Base-by-base conservation (phyloP, 1,140 invertebrate species). In the Cotesia typhae region DNA sequence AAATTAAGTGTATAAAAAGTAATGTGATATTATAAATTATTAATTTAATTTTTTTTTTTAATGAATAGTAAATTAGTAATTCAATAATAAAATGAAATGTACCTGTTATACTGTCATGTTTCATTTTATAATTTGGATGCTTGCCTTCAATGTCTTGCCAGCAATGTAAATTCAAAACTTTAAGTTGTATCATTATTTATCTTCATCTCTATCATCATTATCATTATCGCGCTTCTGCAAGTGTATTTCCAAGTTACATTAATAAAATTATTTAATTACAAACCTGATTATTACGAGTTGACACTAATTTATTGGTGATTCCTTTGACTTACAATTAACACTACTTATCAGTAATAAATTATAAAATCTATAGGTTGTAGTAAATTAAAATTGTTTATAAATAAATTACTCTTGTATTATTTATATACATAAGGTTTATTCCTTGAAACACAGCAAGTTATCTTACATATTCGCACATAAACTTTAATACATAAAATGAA, bases 401-500 rank as follows among this genome's bases (percentile, higher is more conserved):
- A 64, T 10, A 28, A 66, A 51, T 64, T 9, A 66, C 47, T 38
- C 20, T 20, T 4, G 7, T 38, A 9, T 53, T n/a, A 51, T 41
- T 17, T 66, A 66, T 66, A 66, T 66, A 66, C 64, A 66, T 66
- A 41, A 66, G 17, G 38, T 66, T 66, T 66, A 66, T 66, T 66
- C 9, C 35, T 66, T 66, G 51, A 12, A 64, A 17, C 35, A 38
- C 61, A 35, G 38, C 47, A 51, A n/a, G 5, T 57, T 57, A 57
- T 60, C 17, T 28, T 60, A 60, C 59, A 60, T 60, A 20, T 57
- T 1, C 55, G 12, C 55, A 14, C 17, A 57, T 57, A 2, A 57
- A 57, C 47, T 9, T 51, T 9, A 9, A 9, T 6, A 12, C 17
- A 14, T 57, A n/a, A 12, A n/a, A 28, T 17, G 17, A 28, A 28